Evolutionary conservation across 2,888 invertebrate species (phyloP).

Genomic region (Eupithecia pulchellata): DNA sequence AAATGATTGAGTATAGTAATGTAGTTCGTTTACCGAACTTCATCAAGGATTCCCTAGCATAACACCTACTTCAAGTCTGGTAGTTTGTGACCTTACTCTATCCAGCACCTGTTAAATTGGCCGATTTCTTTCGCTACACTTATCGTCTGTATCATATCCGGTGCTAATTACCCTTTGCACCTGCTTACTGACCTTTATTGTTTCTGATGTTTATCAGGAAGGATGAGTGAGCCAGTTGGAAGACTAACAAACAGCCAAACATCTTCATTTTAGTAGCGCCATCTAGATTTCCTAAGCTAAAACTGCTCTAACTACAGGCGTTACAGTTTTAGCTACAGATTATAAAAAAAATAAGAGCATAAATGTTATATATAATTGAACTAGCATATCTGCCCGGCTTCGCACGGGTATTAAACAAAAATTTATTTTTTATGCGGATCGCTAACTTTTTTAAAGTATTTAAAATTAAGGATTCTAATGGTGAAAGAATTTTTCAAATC

Average conservation of each 20-base stretch:
- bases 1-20: too few species aligned
- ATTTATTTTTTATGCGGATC: too few species aligned
- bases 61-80: not conserved
- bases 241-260: not conserved
- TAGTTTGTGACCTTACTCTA: not conserved
- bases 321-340: too few species aligned
- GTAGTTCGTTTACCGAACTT: too few species aligned
- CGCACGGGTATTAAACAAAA: too few species aligned
- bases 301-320: not conserved
- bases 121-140: conserved; percentile 23
- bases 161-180: conserved; percentile 35
- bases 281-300: not conserved
- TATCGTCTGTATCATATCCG: conserved; percentile 47
- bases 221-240: not conserved
- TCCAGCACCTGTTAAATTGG: conserved; percentile 32
- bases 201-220: not conserved
- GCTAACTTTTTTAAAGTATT: too few species aligned
- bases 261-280: not conserved
- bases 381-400: too few species aligned
- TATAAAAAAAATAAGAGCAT: too few species aligned
- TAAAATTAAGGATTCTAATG: too few species aligned
- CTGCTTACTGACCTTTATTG: conserved; percentile 11
- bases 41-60: too few species aligned
- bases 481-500: too few species aligned
- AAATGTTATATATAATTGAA: too few species aligned